Conservation (phyloP, 2,888 invertebrate genomes). For the Ariolimax columbianus region DNA sequence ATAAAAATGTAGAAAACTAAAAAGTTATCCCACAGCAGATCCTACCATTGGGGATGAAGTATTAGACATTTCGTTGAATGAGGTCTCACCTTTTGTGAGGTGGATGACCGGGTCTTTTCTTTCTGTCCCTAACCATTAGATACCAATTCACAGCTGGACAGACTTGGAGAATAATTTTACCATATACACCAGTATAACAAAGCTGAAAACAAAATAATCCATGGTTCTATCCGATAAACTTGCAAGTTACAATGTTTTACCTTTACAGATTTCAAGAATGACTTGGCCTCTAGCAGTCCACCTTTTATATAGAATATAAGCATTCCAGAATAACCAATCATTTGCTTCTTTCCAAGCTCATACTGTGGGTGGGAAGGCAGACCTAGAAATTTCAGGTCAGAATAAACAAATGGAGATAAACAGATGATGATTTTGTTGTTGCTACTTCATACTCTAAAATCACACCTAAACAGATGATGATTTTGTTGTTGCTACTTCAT, state of each 20-base stretch:
- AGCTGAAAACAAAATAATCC: too few relatives aligned
- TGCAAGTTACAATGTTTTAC: slow-evolving; percentile 57
- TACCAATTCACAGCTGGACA: too few relatives aligned
- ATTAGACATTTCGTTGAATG: too few relatives aligned
- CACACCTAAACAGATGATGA: background rate
- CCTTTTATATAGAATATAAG: slow-evolving; percentile 78
- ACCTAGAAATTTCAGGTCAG: slow-evolving; percentile 60
- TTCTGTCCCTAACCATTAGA: too few relatives aligned
- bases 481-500: background rate
- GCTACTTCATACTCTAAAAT: too few relatives aligned
- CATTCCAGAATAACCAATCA: slow-evolving; percentile 79
- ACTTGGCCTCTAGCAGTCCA: slow-evolving; percentile 70
- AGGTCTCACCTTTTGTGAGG: too few relatives aligned
- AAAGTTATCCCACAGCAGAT: too few relatives aligned
- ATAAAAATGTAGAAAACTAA: too few relatives aligned
- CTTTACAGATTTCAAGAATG: slow-evolving; percentile 75
- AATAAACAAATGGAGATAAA: background rate
- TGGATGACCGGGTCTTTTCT: too few relatives aligned
- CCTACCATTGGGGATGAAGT: too few relatives aligned
- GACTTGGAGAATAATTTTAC: too few relatives aligned
- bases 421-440: background rate
- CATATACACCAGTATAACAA: too few relatives aligned
- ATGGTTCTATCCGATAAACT: background rate
- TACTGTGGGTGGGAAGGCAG: slow-evolving; percentile 77
- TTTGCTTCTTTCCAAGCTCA: slow-evolving; percentile 77